Percentiles rank a stretch among this genome's conserved stretches.
Evolutionary conservation across 2,888 invertebrate species (phyloP).

Genomic region (Clostera curtula): DNA sequence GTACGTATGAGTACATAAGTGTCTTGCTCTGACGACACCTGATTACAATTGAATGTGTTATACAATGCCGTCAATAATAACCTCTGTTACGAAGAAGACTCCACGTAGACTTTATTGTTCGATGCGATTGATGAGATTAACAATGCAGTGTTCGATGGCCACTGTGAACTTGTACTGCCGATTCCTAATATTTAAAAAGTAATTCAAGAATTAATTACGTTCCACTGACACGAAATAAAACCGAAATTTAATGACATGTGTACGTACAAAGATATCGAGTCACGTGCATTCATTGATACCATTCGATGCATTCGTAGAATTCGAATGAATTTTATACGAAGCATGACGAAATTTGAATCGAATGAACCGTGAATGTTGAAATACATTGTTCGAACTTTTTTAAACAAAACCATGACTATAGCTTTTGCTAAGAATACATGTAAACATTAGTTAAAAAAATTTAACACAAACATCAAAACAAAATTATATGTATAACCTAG

Average conservation of each 20-base stretch:
- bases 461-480: no score
- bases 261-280: background rate
- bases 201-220: background rate
- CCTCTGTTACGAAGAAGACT: conserved; percentile 26
- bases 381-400: no score
- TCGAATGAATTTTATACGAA: no score
- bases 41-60: conserved; percentile 55
- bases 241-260: background rate
- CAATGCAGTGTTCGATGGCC: conserved; percentile 10
- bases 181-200: background rate
- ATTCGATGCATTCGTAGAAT: background rate
- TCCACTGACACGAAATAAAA: background rate
- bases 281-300: background rate
- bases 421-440: no score
- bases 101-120: conserved; percentile 16
- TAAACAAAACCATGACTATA: no score
- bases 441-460: no score
- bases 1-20: conserved; percentile 30
- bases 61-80: conserved; percentile 46
- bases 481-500: background rate
- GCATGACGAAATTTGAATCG: no score
- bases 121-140: no score
- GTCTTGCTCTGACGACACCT: conserved; percentile 50
- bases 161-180: background rate
- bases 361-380: no score